Evolutionary conservation across 2,888 invertebrate species (phyloP), one percentile per base, ranked within the genome.

Genomic region (Frankliniella fusca): DNA sequence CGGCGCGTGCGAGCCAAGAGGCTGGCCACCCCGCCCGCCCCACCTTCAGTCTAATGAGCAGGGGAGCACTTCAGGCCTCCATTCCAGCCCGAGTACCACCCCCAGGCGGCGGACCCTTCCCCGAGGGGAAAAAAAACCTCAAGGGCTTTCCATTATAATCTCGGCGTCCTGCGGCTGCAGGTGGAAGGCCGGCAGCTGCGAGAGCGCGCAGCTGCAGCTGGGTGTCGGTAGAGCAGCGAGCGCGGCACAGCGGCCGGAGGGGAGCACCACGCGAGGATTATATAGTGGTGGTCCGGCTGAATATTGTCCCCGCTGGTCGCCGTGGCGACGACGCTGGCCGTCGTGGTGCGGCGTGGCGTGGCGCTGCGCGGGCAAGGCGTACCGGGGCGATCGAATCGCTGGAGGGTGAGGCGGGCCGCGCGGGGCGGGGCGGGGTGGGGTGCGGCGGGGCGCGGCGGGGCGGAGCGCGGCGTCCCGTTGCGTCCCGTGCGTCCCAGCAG

Each of bases 341-440:
- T 70, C 23, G 70, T 12, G 8, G 70, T 10, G 70, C 23, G 8
- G 70, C 27, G 70, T 23, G 70, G 11, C 8, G 7, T 9, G 70
- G 70, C 3, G n/a, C 65, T 65, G 65, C 54, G 54, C 61, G 70
- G 27, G 70, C 70, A 23, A 27, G 70, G 11, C 70, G 70, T 23
- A 70, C 70, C 70, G 70, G 38, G 70, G 23, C 70, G 70, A 76
- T 76, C 70, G 70, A 76, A 76, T 76, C 70, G 70, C 70, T 76
- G 70, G 70, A 76, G 70, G 70, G 70, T 76, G 70, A 76, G 70
- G 70, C 38, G 38, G 38, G 38, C 54, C 54, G 10, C 15, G 54
- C 15, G 54, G 15, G 38, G 38, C 38, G 38, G 3, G 38, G 38
- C 38, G 38, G 18, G 10, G 18, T 15, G 20, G 54, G 38, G 18